phyloP scores from a whole-genome alignment of 2,113 vertebrate species.

The Phrynocephalus versicolor region DNA sequence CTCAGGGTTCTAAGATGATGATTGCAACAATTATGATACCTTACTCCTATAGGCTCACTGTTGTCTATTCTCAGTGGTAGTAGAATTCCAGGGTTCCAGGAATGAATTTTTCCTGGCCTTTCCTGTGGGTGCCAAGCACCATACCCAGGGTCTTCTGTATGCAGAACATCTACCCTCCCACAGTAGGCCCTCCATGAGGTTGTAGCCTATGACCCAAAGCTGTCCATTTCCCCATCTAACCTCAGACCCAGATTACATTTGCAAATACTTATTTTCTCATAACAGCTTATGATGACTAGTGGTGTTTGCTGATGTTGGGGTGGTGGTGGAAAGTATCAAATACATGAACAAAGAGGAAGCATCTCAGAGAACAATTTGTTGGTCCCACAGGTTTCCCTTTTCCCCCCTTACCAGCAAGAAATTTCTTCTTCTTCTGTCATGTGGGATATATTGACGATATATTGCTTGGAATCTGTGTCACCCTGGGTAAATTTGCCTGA shows the following conservation, averaged over 20 bases:
- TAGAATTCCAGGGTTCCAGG: too few species aligned
- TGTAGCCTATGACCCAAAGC: not conserved
- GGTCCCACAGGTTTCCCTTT: not conserved
- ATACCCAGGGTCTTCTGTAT: too few species aligned
- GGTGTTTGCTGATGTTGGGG: not conserved
- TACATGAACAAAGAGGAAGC: not conserved
- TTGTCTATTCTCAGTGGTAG: too few species aligned
- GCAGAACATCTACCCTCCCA: too few species aligned
- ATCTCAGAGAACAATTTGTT: too few species aligned
- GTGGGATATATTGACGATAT: not conserved
- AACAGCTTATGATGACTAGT: not conserved
- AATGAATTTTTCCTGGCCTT: too few species aligned
- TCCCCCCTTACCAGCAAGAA: not conserved
- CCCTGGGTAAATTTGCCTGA: not conserved
- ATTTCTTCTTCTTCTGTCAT: not conserved
- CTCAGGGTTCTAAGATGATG: too few species aligned
- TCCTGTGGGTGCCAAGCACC: too few species aligned
- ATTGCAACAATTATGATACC: too few species aligned
- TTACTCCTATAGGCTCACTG: too few species aligned
- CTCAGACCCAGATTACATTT: not conserved
- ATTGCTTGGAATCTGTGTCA: not conserved
- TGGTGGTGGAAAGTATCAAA: too few species aligned
- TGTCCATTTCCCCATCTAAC: not conserved
- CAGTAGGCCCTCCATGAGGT: too few species aligned
- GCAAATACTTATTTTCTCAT: not conserved